Base-by-base conservation (phyloP, 2,888 invertebrate genomes). In the Nymphalis c-album region DNA sequence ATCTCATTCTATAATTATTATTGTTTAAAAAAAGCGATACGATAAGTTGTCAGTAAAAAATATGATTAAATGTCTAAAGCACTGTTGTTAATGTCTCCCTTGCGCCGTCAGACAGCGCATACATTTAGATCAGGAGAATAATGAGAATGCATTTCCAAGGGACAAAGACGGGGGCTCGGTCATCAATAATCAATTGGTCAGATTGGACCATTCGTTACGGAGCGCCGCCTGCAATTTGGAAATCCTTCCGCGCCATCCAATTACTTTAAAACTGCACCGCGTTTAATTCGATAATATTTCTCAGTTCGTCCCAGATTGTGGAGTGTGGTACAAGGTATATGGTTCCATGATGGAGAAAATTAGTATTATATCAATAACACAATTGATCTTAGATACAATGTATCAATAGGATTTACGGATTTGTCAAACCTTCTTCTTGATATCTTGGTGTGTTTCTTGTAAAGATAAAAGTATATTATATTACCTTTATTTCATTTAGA, bases 281-380 rank as follows among this genome's bases (percentile, higher is more conserved):
- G 59, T 31, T 64, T 64, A 64, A 53, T 64, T 60, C 51, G 64
- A 64, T 64, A 64, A 64, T 64, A 64, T 64, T 64, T 64, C 51
- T 64, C 60, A 51, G 46, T 64, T 46, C 51, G 64, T 46, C 17
- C 45, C 59, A 51, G 46, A 47, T 46, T 22, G 51, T 60, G 18
- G 60, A 1, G 26, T 60, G 46, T 60, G 60, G 60, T 60, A 16
- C 60, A 60, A 64, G 17, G 3, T 20, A 45, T 7, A 17, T 7
- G 3, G 8, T 18, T 6, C 47, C 6, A 6, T 31, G 26, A 1
- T 6, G 26, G 26, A 31, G 26, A 6, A 31, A 31, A 31, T 6
- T 31, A 6, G 6, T 31, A 31, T 31, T 6, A 31, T 31, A 31
- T 31, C 26, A 6, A 31, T 26, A 26, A 26, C 6, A 6, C 26